Evolutionary conservation across 1,140 invertebrate genomes (phyloP).

Genomic region (Lepidurus arcticus): DNA sequence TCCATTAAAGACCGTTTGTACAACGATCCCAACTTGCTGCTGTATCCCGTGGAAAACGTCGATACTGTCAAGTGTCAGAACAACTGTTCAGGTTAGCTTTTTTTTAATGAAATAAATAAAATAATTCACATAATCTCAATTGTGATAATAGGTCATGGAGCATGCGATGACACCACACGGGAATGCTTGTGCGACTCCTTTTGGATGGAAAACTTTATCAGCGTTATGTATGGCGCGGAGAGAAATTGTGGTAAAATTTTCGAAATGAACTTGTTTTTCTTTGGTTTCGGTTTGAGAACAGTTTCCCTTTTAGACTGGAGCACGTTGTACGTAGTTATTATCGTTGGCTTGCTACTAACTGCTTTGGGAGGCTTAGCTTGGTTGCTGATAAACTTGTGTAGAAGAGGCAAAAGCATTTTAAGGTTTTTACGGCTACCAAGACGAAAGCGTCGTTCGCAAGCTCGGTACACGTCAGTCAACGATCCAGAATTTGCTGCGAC

Average conservation of each 20-base stretch:
- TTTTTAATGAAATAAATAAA: constrained; percentile 30
- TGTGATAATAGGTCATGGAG: constrained; percentile 62
- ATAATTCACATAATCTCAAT: constrained; percentile 25
- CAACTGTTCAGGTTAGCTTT: constrained; percentile 67
- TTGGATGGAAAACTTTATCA: constrained; percentile 82
- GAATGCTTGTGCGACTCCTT: constrained; percentile 87
- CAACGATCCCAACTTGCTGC: constrained; percentile 64
- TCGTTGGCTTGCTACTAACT: constrained; percentile 58
- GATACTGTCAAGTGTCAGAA: constrained; percentile 84
- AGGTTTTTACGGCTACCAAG: constrained; percentile 4
- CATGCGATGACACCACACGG: constrained; percentile 74
- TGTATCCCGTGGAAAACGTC: constrained; percentile 64
- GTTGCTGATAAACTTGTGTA: constrained; percentile 61
- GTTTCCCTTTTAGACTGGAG: constrained; percentile 66
- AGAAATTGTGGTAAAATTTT: constrained; percentile 65
- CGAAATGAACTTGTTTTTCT: constrained; percentile 32
- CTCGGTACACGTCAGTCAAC: constrained; percentile 27
- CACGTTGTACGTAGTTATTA: constrained; percentile 76
- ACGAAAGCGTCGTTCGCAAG: constrained; percentile 23
- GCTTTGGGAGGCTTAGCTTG: constrained; percentile 60
- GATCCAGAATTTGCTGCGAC: constrained; percentile 23
- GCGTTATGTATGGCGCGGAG: constrained; percentile 57
- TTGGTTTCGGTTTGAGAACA: constrained; percentile 34
- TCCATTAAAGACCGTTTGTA: constrained; percentile 60
- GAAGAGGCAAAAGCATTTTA: constrained; percentile 45